phyloP scores from a whole-genome alignment of 2,797 vertebrate genomes.

The Discoglossus pictus region DNA sequence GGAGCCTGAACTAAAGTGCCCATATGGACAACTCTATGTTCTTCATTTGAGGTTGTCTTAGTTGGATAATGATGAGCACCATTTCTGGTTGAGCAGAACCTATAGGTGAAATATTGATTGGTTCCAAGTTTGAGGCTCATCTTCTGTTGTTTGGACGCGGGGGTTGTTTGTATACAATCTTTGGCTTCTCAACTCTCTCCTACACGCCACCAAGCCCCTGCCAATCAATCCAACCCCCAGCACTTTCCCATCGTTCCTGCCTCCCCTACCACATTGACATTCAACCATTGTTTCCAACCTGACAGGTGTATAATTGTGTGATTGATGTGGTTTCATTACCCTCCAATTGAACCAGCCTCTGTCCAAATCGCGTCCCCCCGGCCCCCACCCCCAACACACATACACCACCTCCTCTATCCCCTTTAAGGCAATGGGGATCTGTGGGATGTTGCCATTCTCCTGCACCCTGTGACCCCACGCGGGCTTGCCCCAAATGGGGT shows the following conservation, averaged over 20 bases:
- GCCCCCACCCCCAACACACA: constrained; percentile 15
- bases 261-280: constrained; percentile 28
- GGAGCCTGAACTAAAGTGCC: too few species aligned
- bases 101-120: too few species aligned
- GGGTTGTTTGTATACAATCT: constrained; percentile 3
- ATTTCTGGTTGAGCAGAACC: too few species aligned
- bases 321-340: constrained; percentile 52
- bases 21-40: too few species aligned
- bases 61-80: too few species aligned
- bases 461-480: constrained; percentile 26
- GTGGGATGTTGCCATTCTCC: constrained; percentile 11
- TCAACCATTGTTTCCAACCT: constrained; percentile 39
- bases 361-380: constrained; percentile 18
- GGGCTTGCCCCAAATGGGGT: constrained; percentile 37
- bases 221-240: constrained; percentile 19
- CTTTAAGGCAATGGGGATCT: too few species aligned
- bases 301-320: constrained; percentile 52
- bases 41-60: too few species aligned
- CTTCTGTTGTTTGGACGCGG: too few species aligned
- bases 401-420: too few species aligned
- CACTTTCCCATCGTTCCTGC: constrained; percentile 15
- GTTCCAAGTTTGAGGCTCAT: too few species aligned
- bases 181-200: too few species aligned
- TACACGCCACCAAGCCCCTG: constrained; percentile 12
- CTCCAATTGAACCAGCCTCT: constrained; percentile 44